Base-by-base conservation (phyloP, 2,888 invertebrate genomes). In the Aquatica leii region DNA sequence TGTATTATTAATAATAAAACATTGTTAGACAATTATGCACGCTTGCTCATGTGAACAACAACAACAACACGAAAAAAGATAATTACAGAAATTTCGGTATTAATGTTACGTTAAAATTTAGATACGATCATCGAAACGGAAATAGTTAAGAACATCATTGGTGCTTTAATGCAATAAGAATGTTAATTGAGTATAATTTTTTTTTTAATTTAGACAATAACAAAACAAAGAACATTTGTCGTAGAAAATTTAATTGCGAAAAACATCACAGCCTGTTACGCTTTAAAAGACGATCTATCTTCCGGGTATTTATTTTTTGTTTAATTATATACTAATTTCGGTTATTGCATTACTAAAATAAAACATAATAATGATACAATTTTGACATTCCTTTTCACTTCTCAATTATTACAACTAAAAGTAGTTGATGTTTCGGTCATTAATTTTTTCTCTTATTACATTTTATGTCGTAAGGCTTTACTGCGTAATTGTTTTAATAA, bases 401-500 rank as follows among this genome's bases (percentile, higher is more conserved):
- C 59, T 59, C 50, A 55, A 43, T 51, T 51, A 56, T 53, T 35
- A 50, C 40, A 24, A 31, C 34, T 59, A 53, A 53, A 54, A 40
- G 60, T 31, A 55, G 48, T 50, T 55, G 46, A 41, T 24, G 63
- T 55, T 55, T 54, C 63, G 59, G 59, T 63, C 54, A 43, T 63
- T 63, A 59, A 55, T 46, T 62, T 58, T 59, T 62, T 62, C 31
- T 52, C 50, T 51, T 53, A 2, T 24, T 24, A 24, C 24, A 24
- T 24, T 24, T 24, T 24, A 55, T 59, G 54, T 63, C 53, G 52
- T 41, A 15, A 55, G 55, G 54, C 41, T 49, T 55, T 49, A 54
- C 55, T 55, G 55, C 61, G 50, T 59, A 60, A 60, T 60, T 43
- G 46, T 55, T 62, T 62, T 59, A 59, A 59, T 59, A 63, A 55